These are phyloP conservation scores for Euschistus heros DNA, from an alignment of 1,140 invertebrate genomes.

Conservation along the genomic window DNA sequence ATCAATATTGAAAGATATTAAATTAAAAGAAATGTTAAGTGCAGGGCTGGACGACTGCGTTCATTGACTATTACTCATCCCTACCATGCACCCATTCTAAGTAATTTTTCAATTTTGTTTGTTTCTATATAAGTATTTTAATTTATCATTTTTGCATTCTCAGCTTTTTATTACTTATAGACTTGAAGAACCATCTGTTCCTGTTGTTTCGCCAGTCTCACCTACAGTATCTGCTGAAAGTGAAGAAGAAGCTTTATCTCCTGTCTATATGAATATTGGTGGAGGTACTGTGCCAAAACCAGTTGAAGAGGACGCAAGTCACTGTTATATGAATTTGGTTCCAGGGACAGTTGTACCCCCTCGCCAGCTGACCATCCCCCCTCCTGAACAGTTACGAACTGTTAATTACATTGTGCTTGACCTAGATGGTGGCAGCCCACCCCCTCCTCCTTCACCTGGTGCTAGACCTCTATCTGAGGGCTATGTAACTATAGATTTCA, in stretches of 20 bases:
- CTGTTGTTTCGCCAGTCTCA: slow-evolving; percentile 25
- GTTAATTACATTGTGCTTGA: slow-evolving; percentile 70
- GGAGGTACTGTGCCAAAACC: slow-evolving; percentile 31
- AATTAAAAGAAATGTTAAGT: too few relatives aligned
- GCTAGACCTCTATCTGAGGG: slow-evolving; percentile 48
- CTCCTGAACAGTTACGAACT: slow-evolving; percentile 37
- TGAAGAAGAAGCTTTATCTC: not conserved
- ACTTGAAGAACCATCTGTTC: not conserved
- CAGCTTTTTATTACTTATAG: not conserved
- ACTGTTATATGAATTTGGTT: slow-evolving; percentile 55
- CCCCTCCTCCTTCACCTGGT: slow-evolving; percentile 20
- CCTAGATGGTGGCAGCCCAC: slow-evolving; percentile 42
- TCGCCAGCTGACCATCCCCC: not conserved
- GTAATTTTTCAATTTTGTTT: too few relatives aligned
- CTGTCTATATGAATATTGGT: slow-evolving; percentile 51
- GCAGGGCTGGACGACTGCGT: too few relatives aligned
- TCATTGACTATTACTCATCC: too few relatives aligned
- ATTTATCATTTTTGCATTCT: too few relatives aligned
- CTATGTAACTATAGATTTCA: slow-evolving; percentile 89
- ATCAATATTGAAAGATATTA: too few relatives aligned
- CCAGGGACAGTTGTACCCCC: slow-evolving; percentile 36
- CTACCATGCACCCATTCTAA: too few relatives aligned
- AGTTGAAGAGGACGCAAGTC: slow-evolving; percentile 36
- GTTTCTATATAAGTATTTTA: too few relatives aligned
- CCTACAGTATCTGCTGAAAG: slow-evolving; percentile 11